Evolutionary conservation across 1,140 invertebrate genomes (phyloP), one percentile per base, ranked within the genome.

Genomic region (Pygmarrhopalites habei): DNA sequence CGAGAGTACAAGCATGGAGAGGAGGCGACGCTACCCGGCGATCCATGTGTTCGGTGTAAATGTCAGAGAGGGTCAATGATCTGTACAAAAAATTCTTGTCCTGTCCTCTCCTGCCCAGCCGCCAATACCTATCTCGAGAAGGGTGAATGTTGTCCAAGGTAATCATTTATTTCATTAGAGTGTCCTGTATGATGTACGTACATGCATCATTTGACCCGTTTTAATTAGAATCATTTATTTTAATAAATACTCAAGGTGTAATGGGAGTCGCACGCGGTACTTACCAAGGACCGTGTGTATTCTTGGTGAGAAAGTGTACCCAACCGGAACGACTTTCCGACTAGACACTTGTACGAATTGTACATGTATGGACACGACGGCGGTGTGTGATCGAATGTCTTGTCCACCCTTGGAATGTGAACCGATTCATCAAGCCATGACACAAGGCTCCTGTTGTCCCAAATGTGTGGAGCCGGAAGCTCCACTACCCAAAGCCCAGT

Each of bases 41-140:
- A 95, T 78, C 89, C 90, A 1, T 95, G 92, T 74, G 77, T 93
- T 39, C 85, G 85, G 60, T 95, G 92, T 75, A 83, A 84, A 59
- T 95, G 92, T 75, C 79, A 83, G 57, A 78, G 79, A n/a, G 85
- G 85, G 12, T 79, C 82, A 29, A 78, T 93, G 71, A 85, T 85
- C 2, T 95, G 92, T 75, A 79, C 82, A 2, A 92, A 91, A 73
- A 84, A 85, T 59, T 86, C 88, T 1, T 95, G 92, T 74, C 88
- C 89, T 1, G 87, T 89, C 2, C 77, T 94, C 4, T 84, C 87
- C 21, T 94, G 91, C 75, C 82, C 85, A 26, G 70, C 77, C 47
- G 77, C 79, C 7, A 83, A 84, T 58, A 86, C 88, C 67, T 76
- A 81, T 25, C 80, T 82, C 39, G 78, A 80, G 26, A 78, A 83